Evolutionary conservation across 2,888 invertebrate species (phyloP), one percentile per base, ranked within the genome.

Genomic region (Eustalomyia histrio): DNA sequence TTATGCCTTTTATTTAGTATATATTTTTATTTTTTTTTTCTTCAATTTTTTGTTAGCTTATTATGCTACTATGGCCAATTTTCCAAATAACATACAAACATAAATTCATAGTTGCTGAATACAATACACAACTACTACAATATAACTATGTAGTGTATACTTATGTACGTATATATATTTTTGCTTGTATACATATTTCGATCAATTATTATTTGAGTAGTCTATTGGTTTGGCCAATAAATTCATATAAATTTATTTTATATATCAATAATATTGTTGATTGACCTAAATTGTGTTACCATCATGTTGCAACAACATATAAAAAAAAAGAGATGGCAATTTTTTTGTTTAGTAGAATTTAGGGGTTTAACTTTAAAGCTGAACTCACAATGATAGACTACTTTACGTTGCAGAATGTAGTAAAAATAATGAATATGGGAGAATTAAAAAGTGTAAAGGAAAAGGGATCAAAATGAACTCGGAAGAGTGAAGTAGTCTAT

Each of bases 181-280:
- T 6, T 47, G 5, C 43, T 47, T 55, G 55, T 57, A 24, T 14
- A 61, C 47, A 55, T n/a, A 57, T 78, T 68, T 67, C 81, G 65
- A 74, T 78, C 78, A 81, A 75, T 81, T 78, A 75, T 72, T 78
- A 39, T 78, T 78, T 61, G 69, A 67, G 61, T 60, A 67, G n/a
- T n/a, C n/a, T 60, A 68, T 73, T 68, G 68, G 67, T 76, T 71
- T 75, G 78, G 29, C 72, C 78, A 79, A 73, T 68, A 67, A 79
- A 67, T 79, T 73, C 72, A 67, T 79, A 79, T 57, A 55, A 67
- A 71, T 64, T 55, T 61, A 53, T 71, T 65, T 58, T 16, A 7
- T 39, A 78, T 61, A 78, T 81, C 74, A 78, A 74, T 81, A 78
- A 78, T 75, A 73, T 79, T 79, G 76, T 79, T 79, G 82, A 79